Conservation (phyloP, 2,113 vertebrate species). For the Siphamia tubifer region DNA sequence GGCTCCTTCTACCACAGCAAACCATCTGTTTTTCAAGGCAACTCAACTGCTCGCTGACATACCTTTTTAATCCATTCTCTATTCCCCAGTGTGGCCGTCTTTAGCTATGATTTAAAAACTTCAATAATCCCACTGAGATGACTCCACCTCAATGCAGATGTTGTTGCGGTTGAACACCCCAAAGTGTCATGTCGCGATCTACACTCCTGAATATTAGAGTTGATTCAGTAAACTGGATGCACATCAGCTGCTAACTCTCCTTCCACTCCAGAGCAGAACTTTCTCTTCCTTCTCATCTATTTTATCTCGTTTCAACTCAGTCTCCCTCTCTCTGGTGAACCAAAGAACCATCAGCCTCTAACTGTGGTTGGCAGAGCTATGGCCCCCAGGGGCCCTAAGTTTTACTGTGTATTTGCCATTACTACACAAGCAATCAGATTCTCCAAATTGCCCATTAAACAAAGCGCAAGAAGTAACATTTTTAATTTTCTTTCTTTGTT, state of each 20-base stretch:
- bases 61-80: conserved; percentile 53
- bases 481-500: conserved; percentile 52
- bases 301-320: conserved; percentile 37
- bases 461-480: conserved; percentile 43
- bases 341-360: conserved; percentile 54
- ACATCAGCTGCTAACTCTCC: conserved; percentile 22
- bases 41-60: conserved; percentile 47
- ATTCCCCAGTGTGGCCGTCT: conserved; percentile 29
- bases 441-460: conserved; percentile 61
- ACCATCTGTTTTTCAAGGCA: conserved; percentile 75
- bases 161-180: conserved; percentile 8
- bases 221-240: conserved; percentile 29
- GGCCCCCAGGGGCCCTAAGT: conserved; percentile 30
- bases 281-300: conserved; percentile 39
- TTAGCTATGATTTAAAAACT: conserved; percentile 56
- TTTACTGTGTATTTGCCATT: conserved; percentile 56
- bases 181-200: conserved; percentile 24
- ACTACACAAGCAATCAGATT: conserved; percentile 63
- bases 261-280: conserved; percentile 21
- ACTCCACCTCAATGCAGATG: conserved; percentile 25
- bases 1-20: conserved; percentile 39
- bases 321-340: conserved; percentile 35
- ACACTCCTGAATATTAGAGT: conserved; percentile 31
- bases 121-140: neutral
- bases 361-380: conserved; percentile 41